Evolutionary conservation across 1,140 invertebrate species (phyloP).

Genomic region (Dreissena rostriformis): DNA sequence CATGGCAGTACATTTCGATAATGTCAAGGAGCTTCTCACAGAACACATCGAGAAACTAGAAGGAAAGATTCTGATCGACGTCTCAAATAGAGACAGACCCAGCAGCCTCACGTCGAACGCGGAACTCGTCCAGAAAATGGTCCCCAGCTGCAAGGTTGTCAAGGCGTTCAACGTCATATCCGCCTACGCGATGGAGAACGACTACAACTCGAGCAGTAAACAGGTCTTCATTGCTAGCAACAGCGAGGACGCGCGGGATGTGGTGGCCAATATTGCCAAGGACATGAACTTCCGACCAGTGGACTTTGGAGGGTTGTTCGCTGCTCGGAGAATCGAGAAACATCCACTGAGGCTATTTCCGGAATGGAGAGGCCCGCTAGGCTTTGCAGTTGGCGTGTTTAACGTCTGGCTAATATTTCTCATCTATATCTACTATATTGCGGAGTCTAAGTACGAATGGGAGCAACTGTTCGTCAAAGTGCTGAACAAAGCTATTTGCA

Average conservation of each 20-base stretch:
- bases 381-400: conserved; percentile 73
- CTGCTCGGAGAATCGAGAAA: conserved; percentile 70
- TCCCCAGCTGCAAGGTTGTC: conserved; percentile 67
- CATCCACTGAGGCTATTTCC: conserved; percentile 69
- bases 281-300: conserved; percentile 73
- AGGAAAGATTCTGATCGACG: conserved; percentile 75
- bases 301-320: conserved; percentile 67
- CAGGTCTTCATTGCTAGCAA: conserved; percentile 73
- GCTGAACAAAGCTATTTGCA: conserved; percentile 76
- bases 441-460: conserved; percentile 67
- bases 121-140: conserved; percentile 66
- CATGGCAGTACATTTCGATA: conserved; percentile 72
- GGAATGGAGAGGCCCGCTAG: conserved; percentile 71
- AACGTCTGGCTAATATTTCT: conserved; percentile 75
- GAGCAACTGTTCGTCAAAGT: conserved; percentile 77
- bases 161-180: conserved; percentile 79
- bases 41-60: conserved; percentile 55
- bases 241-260: conserved; percentile 60
- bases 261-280: conserved; percentile 66
- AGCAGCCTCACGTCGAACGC: conserved; percentile 69
- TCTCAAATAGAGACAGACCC: conserved; percentile 69
- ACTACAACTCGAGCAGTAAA: conserved; percentile 56
- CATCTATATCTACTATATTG: conserved; percentile 75
- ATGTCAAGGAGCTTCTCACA: conserved; percentile 63
- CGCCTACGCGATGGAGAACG: conserved; percentile 73